Evolutionary conservation across 1,140 invertebrate species (phyloP), one percentile per base, ranked within the genome.

Genomic region (Phthorimaea operculella): DNA sequence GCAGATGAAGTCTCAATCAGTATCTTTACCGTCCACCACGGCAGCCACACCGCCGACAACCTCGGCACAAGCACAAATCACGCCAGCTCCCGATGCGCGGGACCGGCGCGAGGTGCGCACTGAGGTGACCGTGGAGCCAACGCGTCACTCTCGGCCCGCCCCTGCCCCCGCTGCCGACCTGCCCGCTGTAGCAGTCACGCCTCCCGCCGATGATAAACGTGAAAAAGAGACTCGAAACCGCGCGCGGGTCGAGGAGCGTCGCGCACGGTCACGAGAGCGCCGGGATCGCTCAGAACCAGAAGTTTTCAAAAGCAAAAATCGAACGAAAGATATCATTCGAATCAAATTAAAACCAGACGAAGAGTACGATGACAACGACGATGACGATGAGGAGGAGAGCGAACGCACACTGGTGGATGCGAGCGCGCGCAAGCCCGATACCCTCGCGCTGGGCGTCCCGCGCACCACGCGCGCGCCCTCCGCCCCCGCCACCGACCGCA

Each of bases 331-430:
- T 54, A 89, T 90, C 58, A 90, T 90, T 58, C 78, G 90, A 60
- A 91, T 91, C 51, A 89, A 87, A 74, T 67, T 91, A 49, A 90
- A 90, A 64, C 90, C 90, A 0, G 90, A 90, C 70, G 82, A 88
- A 60, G 87, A 90, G 70, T 90, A 90, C 66, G 86, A 87, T 12
- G 87, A 89, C 52, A 81, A 87, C 48, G 53, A 52, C 39, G 67
- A 68, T 14, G 73, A 77, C 10, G 82, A 87, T 47, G 55, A 68
- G n/a, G 73, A 77, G 8, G 62, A 74, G 16, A 70, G 68, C 51
- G 74, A 76, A 14, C 48, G 60, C 16, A 66, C 74, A 17, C 57
- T 70, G 12, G 59, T 57, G 14, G 65, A 68, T 21, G 64, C 58
- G 54, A 62, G 59, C 12, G 63, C 63, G 50, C 78, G 81, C 47